These are phyloP conservation scores for Phasianus colchicus DNA, from an alignment of 2,113 vertebrate species.

Conservation along the genomic window DNA sequence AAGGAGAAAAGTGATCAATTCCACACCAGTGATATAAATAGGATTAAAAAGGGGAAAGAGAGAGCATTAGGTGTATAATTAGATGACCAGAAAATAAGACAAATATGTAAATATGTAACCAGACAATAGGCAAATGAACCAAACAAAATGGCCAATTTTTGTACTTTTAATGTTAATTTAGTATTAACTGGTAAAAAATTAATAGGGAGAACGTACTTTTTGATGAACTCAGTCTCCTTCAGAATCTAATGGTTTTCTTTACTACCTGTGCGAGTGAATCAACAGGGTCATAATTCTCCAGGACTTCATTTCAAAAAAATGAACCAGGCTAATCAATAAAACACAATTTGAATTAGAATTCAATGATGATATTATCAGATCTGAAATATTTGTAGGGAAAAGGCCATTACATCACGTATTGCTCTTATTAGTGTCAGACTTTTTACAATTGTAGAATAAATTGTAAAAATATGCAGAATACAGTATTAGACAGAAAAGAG, in stretches of 20 bases:
- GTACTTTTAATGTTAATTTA: background rate
- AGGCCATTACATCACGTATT: background rate
- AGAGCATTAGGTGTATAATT: background rate
- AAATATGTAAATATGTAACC: background rate
- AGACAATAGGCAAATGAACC: background rate
- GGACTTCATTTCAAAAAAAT: slow-evolving; percentile 3
- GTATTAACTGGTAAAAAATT: accelerated
- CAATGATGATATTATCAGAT: background rate
- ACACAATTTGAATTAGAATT: slow-evolving; percentile 16
- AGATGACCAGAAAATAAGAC: background rate
- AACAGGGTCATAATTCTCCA: background rate
- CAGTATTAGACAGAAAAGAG: slow-evolving; percentile 6
- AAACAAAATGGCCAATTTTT: background rate
- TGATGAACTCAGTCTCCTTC: background rate
- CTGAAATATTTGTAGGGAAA: slow-evolving; percentile 37
- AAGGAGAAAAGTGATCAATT: background rate
- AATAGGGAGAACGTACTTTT: background rate
- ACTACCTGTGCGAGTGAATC: background rate
- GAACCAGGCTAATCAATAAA: slow-evolving; percentile 41
- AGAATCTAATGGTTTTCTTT: background rate
- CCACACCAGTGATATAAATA: background rate
- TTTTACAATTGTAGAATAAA: background rate
- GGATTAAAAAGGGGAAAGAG: background rate
- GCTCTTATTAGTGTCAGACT: background rate
- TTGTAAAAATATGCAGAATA: background rate